phyloP scores from a whole-genome alignment of 2,888 invertebrate species.

The Sphaerophoria taeniata region DNA sequence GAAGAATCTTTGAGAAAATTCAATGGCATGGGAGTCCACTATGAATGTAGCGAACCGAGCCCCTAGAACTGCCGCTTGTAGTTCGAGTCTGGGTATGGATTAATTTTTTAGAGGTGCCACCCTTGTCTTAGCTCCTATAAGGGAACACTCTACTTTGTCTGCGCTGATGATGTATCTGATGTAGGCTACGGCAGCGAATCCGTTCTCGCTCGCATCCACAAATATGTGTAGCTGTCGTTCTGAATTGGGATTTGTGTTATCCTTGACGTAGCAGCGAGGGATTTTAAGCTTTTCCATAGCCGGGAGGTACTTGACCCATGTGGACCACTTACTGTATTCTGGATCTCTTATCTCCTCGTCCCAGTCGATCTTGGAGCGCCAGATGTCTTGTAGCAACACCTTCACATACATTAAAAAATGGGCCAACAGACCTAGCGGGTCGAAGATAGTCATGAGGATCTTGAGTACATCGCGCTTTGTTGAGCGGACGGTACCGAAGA shows the following conservation, averaged over 20 bases:
- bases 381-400: conserved; percentile 1
- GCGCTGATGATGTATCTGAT: neutral
- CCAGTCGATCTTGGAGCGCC: conserved; percentile 1
- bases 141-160: neutral
- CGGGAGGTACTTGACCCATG: neutral
- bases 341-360: conserved; percentile 1
- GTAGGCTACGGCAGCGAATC: conserved; percentile 4
- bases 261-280: neutral
- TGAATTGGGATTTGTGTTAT: neutral
- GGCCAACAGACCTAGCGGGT: neutral
- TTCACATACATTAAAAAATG: conserved; percentile 3
- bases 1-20: conserved; percentile 24
- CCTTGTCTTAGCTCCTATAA: conserved; percentile 12
- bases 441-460: neutral
- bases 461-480: neutral
- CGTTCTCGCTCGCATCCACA: conserved; percentile 6
- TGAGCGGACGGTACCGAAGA: neutral
- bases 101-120: neutral
- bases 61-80: neutral
- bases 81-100: neutral
- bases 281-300: neutral
- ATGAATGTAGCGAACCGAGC: neutral
- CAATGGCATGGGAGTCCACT: neutral
- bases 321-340: neutral
- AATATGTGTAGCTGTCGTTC: neutral